Conservation (phyloP, 2,113 vertebrate species). For the Chamaetylas fuelleborni region DNA sequence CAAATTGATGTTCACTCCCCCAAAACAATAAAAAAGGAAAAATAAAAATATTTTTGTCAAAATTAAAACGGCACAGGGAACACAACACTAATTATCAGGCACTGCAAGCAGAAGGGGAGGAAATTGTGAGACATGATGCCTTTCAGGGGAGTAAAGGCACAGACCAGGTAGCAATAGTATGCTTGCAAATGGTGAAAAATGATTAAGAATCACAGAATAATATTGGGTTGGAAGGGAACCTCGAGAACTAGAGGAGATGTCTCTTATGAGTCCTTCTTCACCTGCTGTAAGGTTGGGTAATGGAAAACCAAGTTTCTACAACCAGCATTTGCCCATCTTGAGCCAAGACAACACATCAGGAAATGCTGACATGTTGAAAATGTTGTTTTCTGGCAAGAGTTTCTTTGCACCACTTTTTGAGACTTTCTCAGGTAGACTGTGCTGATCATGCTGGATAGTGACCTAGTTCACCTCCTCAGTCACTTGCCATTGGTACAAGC, state of each 20-base stretch:
- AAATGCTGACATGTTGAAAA: not conserved
- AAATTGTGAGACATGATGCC: not conserved
- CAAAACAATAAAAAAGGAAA: not conserved
- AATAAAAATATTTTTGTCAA: not conserved
- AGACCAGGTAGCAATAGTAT: not conserved
- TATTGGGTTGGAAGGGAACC: not conserved
- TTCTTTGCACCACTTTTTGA: not conserved
- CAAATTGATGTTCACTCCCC: not conserved
- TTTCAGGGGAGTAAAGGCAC: not conserved
- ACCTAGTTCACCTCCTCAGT: not conserved
- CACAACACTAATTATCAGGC: not conserved
- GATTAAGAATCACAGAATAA: not conserved
- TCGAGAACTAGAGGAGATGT: not conserved
- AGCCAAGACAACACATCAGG: not conserved
- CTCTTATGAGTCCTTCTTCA: not conserved
- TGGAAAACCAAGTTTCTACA: not conserved
- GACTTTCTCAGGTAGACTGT: not conserved
- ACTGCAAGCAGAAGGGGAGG: not conserved
- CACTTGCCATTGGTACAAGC: not conserved
- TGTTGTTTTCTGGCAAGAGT: not conserved
- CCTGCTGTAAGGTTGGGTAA: not conserved
- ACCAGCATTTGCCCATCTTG: not conserved
- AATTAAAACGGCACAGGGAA: not conserved
- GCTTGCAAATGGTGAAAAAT: not conserved
- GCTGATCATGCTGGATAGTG: not conserved